Evolutionary conservation across 2,888 invertebrate species (phyloP), one percentile per base, ranked within the genome.

Genomic region (Frankliniella intonsa): DNA sequence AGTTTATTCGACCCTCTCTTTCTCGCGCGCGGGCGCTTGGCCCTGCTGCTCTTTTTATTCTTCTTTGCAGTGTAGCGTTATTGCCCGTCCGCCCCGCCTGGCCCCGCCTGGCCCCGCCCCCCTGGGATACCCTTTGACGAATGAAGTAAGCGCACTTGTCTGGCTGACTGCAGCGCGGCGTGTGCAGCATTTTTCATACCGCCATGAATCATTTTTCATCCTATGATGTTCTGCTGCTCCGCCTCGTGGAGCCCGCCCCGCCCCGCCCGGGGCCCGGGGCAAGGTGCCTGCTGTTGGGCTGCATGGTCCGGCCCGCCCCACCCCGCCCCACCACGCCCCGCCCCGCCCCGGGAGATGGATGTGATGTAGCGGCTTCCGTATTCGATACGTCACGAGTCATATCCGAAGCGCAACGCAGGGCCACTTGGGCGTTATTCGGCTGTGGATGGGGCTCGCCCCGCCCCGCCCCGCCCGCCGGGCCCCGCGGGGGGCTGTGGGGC

Each of bases 131-230:
- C 17, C 62, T 62, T 62, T 62, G 62, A 62, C 62, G 62, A 62
- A 62, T 62, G 62, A n/a, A 62, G 62, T 62, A 14, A 19, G n/a
- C 62, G 38, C 38, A 38, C 38, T 17, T 62, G 14, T 14, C 62
- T 14, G 11, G 62, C 62, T 62, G 62, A 62, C 62, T 62, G 62
- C 62, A 62, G 11, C 62, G 17, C 8, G 17, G 19, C 62, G 19
- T 62, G 12, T 22, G 69, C 69, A 76, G 69, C 69, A 76, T 76
- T 76, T 76, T 76, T 76, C 69, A 76, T 76, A 76, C 22, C 69
- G 12, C 69, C 69, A 76, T 76, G 25, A 76, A 76, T 76, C 69
- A 76, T 76, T 55, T 14, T 55, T 19, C 38, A 19, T 55, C 55
- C 55, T 55, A 19, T 14, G 55, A 14, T 55, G 55, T 19, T 12